These are phyloP conservation scores for Eurytoma adleriae DNA, from an alignment of 2,888 invertebrate species.

Conservation along the genomic window DNA sequence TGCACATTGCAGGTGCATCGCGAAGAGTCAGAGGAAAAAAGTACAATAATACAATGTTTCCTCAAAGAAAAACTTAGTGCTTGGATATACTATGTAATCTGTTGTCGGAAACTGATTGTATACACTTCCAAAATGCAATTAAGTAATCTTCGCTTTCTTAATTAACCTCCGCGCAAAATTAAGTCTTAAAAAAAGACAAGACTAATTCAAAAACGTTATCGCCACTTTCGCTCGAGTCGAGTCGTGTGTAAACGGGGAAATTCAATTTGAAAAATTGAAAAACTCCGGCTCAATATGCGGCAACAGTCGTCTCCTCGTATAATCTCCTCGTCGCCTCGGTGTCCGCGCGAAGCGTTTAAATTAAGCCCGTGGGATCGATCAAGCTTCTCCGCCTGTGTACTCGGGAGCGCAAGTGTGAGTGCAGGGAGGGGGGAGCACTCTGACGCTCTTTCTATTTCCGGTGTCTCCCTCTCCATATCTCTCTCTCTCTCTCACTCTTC, in stretches of 20 bases:
- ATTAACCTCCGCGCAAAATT: no score
- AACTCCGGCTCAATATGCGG: background rate
- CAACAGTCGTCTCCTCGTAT: background rate
- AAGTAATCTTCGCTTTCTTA: no score
- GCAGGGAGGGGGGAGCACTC: background rate
- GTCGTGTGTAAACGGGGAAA: background rate
- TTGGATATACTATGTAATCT: no score
- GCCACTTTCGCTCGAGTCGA: no score
- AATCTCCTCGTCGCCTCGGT: constrained; percentile 4
- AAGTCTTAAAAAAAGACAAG: no score
- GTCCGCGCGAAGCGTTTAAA: constrained; percentile 17
- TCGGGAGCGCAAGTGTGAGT: background rate
- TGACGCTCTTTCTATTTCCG: constrained; percentile 43
- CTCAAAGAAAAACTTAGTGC: no score
- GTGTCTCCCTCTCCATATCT: background rate
- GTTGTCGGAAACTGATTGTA: no score
- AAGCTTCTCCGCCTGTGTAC: background rate
- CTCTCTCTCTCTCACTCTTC: background rate
- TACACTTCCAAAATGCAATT: no score
- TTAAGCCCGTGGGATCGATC: constrained; percentile 52
- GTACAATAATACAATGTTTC: no score
- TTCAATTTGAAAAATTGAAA: constrained; percentile 8
- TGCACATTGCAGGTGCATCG: no score
- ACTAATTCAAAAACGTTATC: no score
- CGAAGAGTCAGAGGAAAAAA: no score